A percentile compares a stretch with the other conserved stretches of the same genome.
phyloP scores from a whole-genome alignment of 2,888 invertebrate species.

The Spodoptera picta region DNA sequence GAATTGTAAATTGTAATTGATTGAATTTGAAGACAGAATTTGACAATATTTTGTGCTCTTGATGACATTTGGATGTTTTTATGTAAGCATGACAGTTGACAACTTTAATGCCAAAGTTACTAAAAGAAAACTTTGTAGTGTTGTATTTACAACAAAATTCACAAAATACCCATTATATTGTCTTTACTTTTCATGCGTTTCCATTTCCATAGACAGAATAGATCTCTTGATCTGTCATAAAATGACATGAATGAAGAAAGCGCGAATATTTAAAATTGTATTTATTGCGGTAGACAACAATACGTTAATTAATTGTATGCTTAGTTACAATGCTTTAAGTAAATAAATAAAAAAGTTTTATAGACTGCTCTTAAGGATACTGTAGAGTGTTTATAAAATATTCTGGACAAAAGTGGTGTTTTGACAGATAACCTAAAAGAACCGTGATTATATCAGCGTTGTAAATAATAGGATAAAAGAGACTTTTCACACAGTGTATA shows the following conservation, averaged over 20 bases:
- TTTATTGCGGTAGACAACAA: not conserved
- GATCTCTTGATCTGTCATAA: conserved; percentile 23
- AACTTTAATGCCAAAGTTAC: no score
- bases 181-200: conserved; percentile 22
- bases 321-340: conserved; percentile 2
- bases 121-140: no score
- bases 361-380: conserved; percentile 1
- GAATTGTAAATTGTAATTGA: conserved; percentile 41
- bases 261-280: conserved; percentile 56
- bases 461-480: conserved; percentile 58
- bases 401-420: conserved; percentile 27
- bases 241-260: conserved; percentile 30
- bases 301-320: conserved; percentile 9
- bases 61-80: conserved; percentile 10
- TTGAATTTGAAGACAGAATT: conserved; percentile 52
- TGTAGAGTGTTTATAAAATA: conserved; percentile 17
- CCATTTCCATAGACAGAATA: conserved; percentile 1
- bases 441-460: conserved; percentile 59
- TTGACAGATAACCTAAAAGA: conserved; percentile 65
- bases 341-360: conserved; percentile 4
- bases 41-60: conserved; percentile 9
- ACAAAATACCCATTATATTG: not conserved
- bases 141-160: no score
- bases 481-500: conserved; percentile 16
- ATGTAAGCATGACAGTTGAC: conserved; percentile 1